Evolutionary conservation across 2,113 vertebrate genomes (phyloP).

Genomic region (Hemiprocne comata): DNA sequence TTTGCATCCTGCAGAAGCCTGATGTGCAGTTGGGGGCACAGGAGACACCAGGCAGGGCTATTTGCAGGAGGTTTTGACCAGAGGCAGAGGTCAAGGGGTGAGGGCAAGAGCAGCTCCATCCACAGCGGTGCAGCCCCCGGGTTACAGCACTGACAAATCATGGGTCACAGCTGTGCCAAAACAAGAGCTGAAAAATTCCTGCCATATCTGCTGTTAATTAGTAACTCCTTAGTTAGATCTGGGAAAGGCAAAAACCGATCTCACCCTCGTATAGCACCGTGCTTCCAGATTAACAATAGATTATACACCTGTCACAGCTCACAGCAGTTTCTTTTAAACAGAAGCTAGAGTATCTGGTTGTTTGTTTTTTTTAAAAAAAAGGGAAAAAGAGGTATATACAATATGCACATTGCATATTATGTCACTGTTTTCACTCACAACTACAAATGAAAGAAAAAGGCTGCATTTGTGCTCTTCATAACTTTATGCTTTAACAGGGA

Average conservation of each 20-base stretch:
- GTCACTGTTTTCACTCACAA: neutral
- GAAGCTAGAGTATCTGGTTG: accelerated
- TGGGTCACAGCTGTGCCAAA: neutral
- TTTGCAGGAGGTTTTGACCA: neutral
- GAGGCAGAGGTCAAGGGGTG: accelerated
- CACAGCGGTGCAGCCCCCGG: accelerated
- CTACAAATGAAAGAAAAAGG: neutral
- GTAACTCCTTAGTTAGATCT: neutral
- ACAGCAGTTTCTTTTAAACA: neutral
- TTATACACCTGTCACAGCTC: neutral
- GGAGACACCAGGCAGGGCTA: neutral
- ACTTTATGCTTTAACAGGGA: neutral
- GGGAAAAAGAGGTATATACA: neutral
- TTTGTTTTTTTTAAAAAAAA: neutral
- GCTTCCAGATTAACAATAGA: neutral
- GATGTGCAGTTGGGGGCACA: neutral
- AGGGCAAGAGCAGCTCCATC: neutral
- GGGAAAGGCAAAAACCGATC: neutral
- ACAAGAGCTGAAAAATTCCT: neutral
- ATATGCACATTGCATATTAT: neutral
- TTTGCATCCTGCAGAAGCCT: neutral
- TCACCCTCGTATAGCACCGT: neutral
- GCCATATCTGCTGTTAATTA: neutral
- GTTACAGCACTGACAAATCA: neutral
- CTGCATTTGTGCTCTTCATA: neutral